phyloP scores from a whole-genome alignment of 2,797 vertebrate genomes.

The Poeciliopsis paucimaculata region DNA sequence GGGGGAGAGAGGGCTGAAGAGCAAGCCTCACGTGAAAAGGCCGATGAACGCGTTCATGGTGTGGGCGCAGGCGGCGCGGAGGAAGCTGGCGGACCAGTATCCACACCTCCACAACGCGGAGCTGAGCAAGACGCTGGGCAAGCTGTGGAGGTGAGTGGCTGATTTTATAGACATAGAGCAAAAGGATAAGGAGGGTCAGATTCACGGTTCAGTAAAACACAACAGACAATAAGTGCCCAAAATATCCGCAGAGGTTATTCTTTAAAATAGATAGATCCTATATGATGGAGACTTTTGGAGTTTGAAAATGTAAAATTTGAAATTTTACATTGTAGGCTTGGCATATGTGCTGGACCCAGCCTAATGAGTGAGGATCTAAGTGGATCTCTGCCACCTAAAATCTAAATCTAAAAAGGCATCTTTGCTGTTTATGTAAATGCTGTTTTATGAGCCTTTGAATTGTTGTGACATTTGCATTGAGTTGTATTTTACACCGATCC shows the following conservation, averaged over 20 bases:
- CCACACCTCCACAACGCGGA: constrained; percentile 86
- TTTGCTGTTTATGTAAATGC: neutral
- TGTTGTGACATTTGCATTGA: neutral
- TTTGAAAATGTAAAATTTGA: neutral
- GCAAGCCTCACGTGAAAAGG: constrained; percentile 87
- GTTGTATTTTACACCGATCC: neutral
- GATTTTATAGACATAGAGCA: neutral
- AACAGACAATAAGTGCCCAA: neutral
- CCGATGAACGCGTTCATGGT: constrained; percentile 91
- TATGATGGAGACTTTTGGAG: neutral
- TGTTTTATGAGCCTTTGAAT: neutral
- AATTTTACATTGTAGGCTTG: neutral
- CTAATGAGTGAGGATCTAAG: neutral
- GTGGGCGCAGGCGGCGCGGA: constrained; percentile 88
- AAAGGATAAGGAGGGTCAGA: neutral
- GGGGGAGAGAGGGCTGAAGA: constrained; percentile 82
- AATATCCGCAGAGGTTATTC: neutral
- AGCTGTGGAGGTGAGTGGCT: constrained; percentile 86
- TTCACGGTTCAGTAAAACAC: neutral
- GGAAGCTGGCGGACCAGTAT: constrained; percentile 77
- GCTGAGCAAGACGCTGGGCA: constrained; percentile 91
- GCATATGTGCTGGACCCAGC: too few relatives aligned
- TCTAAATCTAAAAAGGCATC: neutral
- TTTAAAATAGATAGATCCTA: neutral
- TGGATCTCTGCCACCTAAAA: neutral